Evolutionary conservation across 1,140 invertebrate genomes (phyloP).

Genomic region (Drosophila pruinosa): DNA sequence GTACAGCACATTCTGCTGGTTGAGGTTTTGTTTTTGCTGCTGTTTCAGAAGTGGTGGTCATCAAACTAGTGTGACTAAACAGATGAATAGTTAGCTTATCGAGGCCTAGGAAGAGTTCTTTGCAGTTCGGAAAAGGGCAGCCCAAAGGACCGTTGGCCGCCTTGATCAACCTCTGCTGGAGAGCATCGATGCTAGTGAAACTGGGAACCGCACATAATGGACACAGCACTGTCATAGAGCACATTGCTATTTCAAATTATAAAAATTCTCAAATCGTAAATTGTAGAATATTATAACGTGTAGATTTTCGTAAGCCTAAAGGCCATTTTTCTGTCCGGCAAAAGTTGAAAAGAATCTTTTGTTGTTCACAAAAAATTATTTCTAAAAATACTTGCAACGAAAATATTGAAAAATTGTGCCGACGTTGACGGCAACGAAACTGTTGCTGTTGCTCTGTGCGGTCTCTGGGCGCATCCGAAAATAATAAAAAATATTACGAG

Average conservation of each 20-base stretch:
- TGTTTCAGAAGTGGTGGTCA: slow-evolving; percentile 28
- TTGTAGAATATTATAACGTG: not conserved
- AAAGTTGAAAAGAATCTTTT: slow-evolving; percentile 39
- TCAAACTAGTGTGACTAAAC: slow-evolving; percentile 86
- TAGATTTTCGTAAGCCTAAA: not conserved
- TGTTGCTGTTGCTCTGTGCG: slow-evolving; percentile 19
- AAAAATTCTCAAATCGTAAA: not conserved
- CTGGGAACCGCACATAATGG: slow-evolving; percentile 89
- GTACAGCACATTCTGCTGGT: not conserved
- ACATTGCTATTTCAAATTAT: slow-evolving; percentile 82
- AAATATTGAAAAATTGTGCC: slow-evolving; percentile 64
- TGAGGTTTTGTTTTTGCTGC: not conserved
- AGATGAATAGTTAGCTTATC: slow-evolving; percentile 94
- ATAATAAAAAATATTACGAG: slow-evolving; percentile 40
- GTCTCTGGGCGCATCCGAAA: slow-evolving; percentile 38
- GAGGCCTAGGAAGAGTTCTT: slow-evolving; percentile 88
- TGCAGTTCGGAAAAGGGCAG: slow-evolving; percentile 88
- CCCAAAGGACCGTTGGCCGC: slow-evolving; percentile 88
- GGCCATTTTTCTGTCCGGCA: slow-evolving; percentile 26
- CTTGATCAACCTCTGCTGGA: slow-evolving; percentile 88
- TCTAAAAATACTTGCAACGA: slow-evolving; percentile 76
- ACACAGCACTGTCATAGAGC: slow-evolving; percentile 87
- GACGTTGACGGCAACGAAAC: slow-evolving; percentile 30
- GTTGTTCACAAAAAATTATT: slow-evolving; percentile 38
- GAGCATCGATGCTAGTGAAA: slow-evolving; percentile 87